phyloP scores from a whole-genome alignment of 2,113 vertebrate genomes.

The Scomber japonicus region DNA sequence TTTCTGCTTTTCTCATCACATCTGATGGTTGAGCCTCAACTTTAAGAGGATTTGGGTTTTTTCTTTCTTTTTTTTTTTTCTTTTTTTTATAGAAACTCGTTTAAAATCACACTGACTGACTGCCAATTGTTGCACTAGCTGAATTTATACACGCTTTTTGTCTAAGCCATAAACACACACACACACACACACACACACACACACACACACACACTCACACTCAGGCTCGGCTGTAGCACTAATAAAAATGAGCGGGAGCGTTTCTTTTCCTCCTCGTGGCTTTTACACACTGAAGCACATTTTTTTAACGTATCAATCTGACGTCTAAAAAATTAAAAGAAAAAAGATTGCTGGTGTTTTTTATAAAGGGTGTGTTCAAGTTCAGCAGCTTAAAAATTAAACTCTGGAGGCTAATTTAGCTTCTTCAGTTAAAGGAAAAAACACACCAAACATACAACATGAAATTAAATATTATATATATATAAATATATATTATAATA shows the following conservation, averaged over 20 bases:
- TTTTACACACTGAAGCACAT: conserved; percentile 5
- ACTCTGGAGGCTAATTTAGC: no score
- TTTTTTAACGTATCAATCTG: no score
- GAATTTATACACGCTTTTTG: not conserved
- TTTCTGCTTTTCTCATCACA: not conserved
- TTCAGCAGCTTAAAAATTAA: no score
- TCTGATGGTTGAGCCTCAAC: not conserved
- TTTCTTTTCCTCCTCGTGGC: not conserved
- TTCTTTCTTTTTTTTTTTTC: not conserved
- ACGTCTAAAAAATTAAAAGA: no score
- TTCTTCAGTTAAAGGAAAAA: no score
- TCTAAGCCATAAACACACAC: conserved; percentile 21
- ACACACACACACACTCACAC: conserved; percentile 17
- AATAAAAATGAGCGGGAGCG: conserved; percentile 21
- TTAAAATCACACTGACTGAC: conserved; percentile 26
- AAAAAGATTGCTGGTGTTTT: no score
- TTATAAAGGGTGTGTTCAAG: no score
- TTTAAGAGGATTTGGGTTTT: conserved; percentile 24
- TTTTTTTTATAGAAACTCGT: conserved; percentile 16
- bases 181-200: not conserved
- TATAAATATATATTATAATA: no score
- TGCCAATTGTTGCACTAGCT: conserved; percentile 56
- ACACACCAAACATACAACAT: no score
- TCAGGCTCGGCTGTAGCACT: conserved; percentile 40
- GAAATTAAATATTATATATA: no score